Evolutionary conservation across 2,888 invertebrate species (phyloP), one percentile per base, ranked within the genome.

Genomic region (Drosophila subquinaria): DNA sequence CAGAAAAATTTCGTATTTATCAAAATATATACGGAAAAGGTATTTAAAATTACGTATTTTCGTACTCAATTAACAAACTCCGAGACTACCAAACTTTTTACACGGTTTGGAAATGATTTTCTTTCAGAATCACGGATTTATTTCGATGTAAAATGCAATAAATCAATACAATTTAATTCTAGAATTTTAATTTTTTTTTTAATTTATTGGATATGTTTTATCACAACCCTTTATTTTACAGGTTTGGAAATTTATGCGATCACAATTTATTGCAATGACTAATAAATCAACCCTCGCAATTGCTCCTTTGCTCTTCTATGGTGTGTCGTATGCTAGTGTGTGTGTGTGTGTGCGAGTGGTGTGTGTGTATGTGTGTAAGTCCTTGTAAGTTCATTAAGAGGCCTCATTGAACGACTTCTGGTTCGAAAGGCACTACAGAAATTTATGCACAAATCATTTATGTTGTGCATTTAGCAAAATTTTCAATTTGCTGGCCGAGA

Each of bases 341-440:
- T 20, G 40, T 56, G 27, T 40, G 15, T 33, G n/a, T n/a, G n/a
- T n/a, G n/a, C n/a, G 42, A 23, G 23, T 23, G 5, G 5, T 23
- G 23, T 36, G n/a, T 57, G 27, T 57, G n/a, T n/a, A n/a, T n/a
- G 50, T 40, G 45, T 30, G 47, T 45, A 50, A 38, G 43, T 73
- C 50, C 59, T 69, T 65, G 65, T 66, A 64, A 70, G 73, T 76
- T 76, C 77, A 77, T 76, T 76, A 73, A 56, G 65, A 64, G 62
- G 30, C n/a, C 61, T 62, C 62, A 76, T 50, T 76, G 61, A 61
- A 53, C 40, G 53, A 50, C 62, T 47, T 13, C 48, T 52, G 40
- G 23, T 15, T 69, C 33, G 36, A 45, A 51, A 43, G 59, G 55
- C 63, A 50, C 71, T 38, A 56, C 59, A 53, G 42, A 56, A 76